Evolutionary conservation across 2,113 vertebrate genomes (phyloP).

Genomic region (Indicator indicator): DNA sequence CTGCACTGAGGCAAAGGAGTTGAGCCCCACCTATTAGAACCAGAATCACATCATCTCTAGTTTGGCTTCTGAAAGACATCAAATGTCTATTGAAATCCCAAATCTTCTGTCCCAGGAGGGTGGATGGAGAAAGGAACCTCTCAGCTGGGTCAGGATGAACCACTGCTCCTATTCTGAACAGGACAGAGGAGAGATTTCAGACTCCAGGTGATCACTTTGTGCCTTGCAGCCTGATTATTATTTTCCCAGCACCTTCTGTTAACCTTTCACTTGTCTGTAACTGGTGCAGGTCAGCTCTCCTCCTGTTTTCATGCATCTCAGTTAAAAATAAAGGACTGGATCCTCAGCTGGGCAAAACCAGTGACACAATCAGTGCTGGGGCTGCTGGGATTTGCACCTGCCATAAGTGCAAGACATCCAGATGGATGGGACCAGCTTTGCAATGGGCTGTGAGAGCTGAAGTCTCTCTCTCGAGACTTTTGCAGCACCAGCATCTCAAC

Average conservation of each 20-base stretch:
- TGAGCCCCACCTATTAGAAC: not conserved
- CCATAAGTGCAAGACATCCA: not conserved
- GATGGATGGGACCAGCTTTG: not conserved
- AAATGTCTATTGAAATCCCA: not conserved
- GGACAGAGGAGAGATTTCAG: not conserved
- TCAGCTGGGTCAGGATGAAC: not conserved
- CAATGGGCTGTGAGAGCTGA: too few species aligned
- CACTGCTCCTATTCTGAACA: not conserved
- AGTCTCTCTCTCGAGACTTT: too few species aligned
- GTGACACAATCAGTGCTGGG: not conserved
- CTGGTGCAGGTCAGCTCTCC: not conserved
- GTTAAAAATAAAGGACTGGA: not conserved
- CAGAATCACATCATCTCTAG: not conserved
- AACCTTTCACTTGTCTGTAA: not conserved
- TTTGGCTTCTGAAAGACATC: not conserved
- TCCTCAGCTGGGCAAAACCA: not conserved
- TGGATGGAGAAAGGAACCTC: not conserved
- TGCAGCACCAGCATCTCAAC: too few species aligned
- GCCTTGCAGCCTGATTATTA: not conserved
- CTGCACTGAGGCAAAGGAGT: not conserved
- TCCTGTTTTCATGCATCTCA: not conserved
- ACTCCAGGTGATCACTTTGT: accelerated
- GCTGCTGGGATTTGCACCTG: not conserved
- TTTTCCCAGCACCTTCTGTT: not conserved
- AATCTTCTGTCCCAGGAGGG: not conserved